Percentiles rank a stretch among this genome's conserved stretches.
Conservation (phyloP, 2,888 invertebrate species). For the Cheiracanthium punctorium region DNA sequence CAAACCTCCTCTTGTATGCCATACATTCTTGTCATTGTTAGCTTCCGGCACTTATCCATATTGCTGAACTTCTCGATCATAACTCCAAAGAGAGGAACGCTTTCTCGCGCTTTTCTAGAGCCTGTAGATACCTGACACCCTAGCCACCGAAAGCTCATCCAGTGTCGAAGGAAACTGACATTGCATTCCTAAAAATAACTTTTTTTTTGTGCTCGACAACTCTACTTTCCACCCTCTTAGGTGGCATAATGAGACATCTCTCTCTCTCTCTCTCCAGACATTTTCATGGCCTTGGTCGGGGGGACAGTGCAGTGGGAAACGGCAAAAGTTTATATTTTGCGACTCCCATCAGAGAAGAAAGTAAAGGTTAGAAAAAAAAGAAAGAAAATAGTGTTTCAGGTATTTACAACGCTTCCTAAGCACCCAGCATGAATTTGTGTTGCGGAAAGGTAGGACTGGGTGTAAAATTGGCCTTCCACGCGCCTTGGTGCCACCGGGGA, state of each 20-base stretch:
- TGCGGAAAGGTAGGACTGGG: neutral
- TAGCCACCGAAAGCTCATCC: neutral
- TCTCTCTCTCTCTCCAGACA: conserved; percentile 15
- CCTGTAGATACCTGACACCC: neutral
- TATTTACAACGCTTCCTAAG: neutral
- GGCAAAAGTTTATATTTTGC: conserved; percentile 37
- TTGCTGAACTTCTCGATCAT: neutral
- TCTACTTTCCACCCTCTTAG: neutral
- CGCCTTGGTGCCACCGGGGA: too few relatives aligned
- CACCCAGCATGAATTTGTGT: neutral
- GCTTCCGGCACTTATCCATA: too few relatives aligned
- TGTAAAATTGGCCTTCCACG: too few relatives aligned
- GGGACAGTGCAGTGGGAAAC: conserved; percentile 28
- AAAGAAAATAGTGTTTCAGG: neutral
- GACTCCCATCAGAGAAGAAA: neutral
- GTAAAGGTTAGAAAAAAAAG: neutral
- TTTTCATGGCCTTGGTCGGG: conserved; percentile 26
- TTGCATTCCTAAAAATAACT: conserved; percentile 33
- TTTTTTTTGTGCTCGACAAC: too few relatives aligned
- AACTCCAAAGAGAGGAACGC: too few relatives aligned
- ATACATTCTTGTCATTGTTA: too few relatives aligned
- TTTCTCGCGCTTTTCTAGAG: too few relatives aligned
- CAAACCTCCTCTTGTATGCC: too few relatives aligned
- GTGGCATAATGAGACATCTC: conserved; percentile 18
- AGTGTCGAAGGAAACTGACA: conserved; percentile 46